Conservation (phyloP, 2,113 vertebrate genomes). For the Burhinus bistriatus region DNA sequence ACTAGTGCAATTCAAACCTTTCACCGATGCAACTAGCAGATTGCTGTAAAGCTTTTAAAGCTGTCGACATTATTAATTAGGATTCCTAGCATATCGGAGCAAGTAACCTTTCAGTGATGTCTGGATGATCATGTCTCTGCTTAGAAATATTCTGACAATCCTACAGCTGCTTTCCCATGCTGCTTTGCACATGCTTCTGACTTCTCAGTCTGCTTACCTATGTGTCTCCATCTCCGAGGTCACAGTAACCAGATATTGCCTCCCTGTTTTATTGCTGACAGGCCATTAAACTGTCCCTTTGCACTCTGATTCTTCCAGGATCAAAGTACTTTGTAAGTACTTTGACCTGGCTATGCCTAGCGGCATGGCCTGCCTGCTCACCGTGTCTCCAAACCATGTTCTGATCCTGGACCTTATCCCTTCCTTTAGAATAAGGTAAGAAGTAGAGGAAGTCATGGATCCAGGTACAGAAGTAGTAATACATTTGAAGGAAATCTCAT, state of each 20-base stretch:
- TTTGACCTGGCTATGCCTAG: neutral
- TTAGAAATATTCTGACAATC: slow-evolving; percentile 5
- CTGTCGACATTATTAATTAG: slow-evolving; percentile 21
- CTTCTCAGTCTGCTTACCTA: neutral
- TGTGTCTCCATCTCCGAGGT: neutral
- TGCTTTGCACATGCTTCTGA: neutral
- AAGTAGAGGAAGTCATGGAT: neutral
- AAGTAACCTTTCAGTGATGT: slow-evolving; percentile 14
- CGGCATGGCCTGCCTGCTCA: neutral
- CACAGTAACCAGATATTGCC: slow-evolving; percentile 22
- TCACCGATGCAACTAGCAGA: neutral
- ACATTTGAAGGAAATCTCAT: neutral
- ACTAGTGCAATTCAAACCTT: neutral
- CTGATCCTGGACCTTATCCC: neutral
- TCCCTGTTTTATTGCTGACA: slow-evolving; percentile 20
- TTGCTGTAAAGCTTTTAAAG: slow-evolving; percentile 14
- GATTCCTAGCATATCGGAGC: neutral
- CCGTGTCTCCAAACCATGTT: neutral
- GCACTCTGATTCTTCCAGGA: neutral
- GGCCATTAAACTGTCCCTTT: neutral
- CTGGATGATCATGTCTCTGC: neutral
- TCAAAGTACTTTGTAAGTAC: neutral
- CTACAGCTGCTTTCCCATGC: neutral
- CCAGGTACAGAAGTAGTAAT: neutral
- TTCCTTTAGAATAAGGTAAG: neutral